Conservation (phyloP, 2,113 vertebrate species). For the Castor canadensis region DNA sequence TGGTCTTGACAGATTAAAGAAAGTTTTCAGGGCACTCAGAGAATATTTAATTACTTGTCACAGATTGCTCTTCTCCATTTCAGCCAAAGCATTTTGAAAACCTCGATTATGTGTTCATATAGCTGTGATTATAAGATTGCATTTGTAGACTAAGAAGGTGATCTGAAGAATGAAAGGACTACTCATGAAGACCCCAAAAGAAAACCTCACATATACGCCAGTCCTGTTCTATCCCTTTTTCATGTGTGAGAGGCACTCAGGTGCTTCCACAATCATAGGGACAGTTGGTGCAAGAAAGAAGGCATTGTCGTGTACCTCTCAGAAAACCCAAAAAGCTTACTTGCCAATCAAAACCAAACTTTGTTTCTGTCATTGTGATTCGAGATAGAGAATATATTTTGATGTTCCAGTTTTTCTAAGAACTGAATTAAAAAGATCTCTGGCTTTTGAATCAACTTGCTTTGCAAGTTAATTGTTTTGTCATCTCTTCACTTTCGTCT, state of each 20-base stretch:
- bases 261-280: neutral
- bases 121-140: neutral
- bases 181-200: neutral
- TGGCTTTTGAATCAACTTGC: constrained; percentile 39
- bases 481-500: constrained; percentile 38
- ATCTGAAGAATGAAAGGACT: neutral
- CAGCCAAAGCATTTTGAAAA: constrained; percentile 29
- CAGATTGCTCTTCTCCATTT: neutral
- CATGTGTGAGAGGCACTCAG: neutral
- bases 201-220: neutral
- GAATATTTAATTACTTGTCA: constrained; percentile 12
- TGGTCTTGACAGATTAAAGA: neutral
- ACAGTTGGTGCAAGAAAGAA: neutral
- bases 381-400: constrained; percentile 63
- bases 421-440: constrained; percentile 47
- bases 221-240: neutral
- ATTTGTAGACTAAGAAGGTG: neutral
- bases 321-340: constrained; percentile 37
- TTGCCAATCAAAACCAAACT: constrained; percentile 65
- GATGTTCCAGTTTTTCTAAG: constrained; percentile 62
- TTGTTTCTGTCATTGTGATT: constrained; percentile 53
- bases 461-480: constrained; percentile 56
- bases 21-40: neutral
- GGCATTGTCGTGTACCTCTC: constrained; percentile 15
- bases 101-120: constrained; percentile 19